Evolutionary conservation across 2,888 invertebrate genomes (phyloP).

Genomic region (Alitta virens): DNA sequence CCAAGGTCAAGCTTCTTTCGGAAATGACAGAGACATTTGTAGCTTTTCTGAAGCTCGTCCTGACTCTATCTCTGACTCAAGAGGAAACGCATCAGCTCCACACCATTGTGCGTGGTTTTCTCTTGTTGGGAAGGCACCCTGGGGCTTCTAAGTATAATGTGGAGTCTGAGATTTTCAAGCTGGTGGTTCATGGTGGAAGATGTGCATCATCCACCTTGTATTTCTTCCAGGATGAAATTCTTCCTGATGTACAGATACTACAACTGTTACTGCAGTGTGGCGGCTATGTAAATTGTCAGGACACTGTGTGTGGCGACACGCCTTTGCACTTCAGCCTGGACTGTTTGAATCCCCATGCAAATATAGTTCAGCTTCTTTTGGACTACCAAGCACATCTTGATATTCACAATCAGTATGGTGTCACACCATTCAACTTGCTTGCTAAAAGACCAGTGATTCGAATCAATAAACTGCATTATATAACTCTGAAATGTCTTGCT

Average conservation of each 20-base stretch:
- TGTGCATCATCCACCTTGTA: constrained; percentile 17
- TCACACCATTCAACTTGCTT: constrained; percentile 71
- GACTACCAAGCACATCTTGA: constrained; percentile 81
- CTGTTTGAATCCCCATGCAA: constrained; percentile 8
- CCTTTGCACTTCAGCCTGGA: constrained; percentile 65
- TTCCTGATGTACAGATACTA: constrained; percentile 69
- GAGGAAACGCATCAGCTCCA: not conserved
- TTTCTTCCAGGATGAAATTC: constrained; percentile 50
- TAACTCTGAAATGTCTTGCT: constrained; percentile 78
- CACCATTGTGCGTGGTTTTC: constrained; percentile 57
- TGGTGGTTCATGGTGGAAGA: constrained; percentile 65
- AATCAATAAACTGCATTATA: constrained; percentile 65
- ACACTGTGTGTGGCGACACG: constrained; percentile 71
- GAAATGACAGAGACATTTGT: constrained; percentile 22
- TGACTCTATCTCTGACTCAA: constrained; percentile 3
- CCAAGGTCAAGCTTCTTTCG: constrained; percentile 8
- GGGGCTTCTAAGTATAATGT: constrained; percentile 58
- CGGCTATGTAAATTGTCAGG: constrained; percentile 73
- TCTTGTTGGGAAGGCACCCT: constrained; percentile 64
- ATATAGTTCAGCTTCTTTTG: constrained; percentile 63
- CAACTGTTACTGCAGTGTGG: constrained; percentile 75
- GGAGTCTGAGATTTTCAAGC: constrained; percentile 80
- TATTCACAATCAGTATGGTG: constrained; percentile 74
- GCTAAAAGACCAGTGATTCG: constrained; percentile 56
- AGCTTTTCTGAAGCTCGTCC: constrained; percentile 16